Conservation (phyloP, 2,113 vertebrate species). For the Tympanuchus pallidicinctus region DNA sequence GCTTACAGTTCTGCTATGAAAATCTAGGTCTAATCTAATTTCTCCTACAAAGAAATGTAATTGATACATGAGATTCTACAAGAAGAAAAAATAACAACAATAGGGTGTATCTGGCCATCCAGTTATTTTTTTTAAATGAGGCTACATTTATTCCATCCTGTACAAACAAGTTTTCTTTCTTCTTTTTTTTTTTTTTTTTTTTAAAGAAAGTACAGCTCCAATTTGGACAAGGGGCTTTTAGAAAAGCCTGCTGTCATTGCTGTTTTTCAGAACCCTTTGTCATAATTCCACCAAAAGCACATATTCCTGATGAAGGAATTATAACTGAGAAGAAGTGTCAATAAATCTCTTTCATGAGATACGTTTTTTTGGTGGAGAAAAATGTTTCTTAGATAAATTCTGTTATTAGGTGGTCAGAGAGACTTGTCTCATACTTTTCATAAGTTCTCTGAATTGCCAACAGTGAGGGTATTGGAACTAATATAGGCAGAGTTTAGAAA, state of each 20-base stretch:
- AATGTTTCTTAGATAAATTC: background rate
- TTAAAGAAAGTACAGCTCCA: background rate
- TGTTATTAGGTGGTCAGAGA: background rate
- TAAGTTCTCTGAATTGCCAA: background rate
- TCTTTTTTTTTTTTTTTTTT: no score
- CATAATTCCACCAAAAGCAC: background rate
- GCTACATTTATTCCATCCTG: background rate
- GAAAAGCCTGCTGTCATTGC: background rate
- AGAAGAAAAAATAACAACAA: background rate
- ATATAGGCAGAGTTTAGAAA: background rate
- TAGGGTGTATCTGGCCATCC: background rate
- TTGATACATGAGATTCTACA: background rate
- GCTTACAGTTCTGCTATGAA: background rate
- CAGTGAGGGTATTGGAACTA: background rate
- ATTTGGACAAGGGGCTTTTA: background rate
- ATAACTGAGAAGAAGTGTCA: background rate
- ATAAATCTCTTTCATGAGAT: background rate
- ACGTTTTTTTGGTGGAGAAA: background rate
- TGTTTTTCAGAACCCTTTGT: background rate
- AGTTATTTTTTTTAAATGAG: background rate
- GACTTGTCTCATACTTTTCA: background rate
- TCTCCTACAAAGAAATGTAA: background rate
- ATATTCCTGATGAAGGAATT: background rate
- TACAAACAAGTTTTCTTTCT: background rate
- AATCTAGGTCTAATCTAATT: background rate